Conservation (phyloP, 1,140 invertebrate genomes). For the Drosophila tsacasi region DNA sequence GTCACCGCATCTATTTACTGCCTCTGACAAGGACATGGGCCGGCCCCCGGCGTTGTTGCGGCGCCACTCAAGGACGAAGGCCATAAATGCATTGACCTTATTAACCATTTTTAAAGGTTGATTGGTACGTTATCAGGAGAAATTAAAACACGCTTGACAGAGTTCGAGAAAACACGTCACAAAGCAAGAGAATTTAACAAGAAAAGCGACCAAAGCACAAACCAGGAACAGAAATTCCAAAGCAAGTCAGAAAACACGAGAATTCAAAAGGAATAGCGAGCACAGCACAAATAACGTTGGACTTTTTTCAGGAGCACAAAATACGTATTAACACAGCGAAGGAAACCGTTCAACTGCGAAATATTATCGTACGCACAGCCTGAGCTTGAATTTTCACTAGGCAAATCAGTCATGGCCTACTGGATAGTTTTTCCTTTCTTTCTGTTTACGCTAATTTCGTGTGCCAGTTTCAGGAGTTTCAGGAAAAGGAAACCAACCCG, state of each 20-base stretch:
- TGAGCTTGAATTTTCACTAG: neutral
- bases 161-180: neutral
- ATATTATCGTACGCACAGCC: too few species aligned
- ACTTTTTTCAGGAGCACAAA: neutral
- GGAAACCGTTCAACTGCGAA: neutral
- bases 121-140: too few species aligned
- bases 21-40: conserved; percentile 5
- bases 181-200: neutral
- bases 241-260: neutral
- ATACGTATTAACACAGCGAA: neutral
- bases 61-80: conserved; percentile 51
- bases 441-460: too few species aligned
- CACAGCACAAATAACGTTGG: too few species aligned
- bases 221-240: too few species aligned
- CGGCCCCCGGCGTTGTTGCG: neutral
- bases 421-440: neutral
- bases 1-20: conserved; percentile 17
- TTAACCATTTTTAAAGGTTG: conserved; percentile 41
- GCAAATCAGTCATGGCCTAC: neutral
- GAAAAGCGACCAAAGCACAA: neutral
- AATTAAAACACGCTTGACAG: too few species aligned
- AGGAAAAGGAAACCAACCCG: too few species aligned
- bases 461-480: too few species aligned
- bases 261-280: neutral
- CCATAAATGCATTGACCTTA: conserved; percentile 38